These are phyloP conservation scores for Leptopilina clavipes DNA, from an alignment of 1,140 invertebrate genomes.

Conservation along the genomic window DNA sequence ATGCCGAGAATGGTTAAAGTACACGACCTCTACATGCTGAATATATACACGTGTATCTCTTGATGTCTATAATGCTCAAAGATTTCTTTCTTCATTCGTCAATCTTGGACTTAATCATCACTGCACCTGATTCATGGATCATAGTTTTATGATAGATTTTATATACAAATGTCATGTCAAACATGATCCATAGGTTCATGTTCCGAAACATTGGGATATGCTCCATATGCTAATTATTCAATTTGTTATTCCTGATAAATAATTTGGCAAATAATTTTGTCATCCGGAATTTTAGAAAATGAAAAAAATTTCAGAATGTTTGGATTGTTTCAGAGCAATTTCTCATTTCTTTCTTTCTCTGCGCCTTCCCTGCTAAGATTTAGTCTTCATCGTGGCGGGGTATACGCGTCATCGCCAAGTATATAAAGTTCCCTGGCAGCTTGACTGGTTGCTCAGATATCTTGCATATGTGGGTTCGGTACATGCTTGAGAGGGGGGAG, in stretches of 20 bases:
- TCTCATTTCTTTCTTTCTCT: slow-evolving; percentile 49
- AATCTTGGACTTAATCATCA: slow-evolving; percentile 30
- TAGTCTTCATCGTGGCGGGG: slow-evolving; percentile 59
- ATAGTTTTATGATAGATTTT: no score
- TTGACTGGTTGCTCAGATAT: slow-evolving; percentile 50
- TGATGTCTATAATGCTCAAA: no score
- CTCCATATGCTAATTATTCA: no score
- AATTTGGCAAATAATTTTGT: no score
- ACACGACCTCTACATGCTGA: slow-evolving; percentile 27
- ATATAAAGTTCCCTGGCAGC: slow-evolving; percentile 64
- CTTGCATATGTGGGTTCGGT: slow-evolving; percentile 48
- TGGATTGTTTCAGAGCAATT: slow-evolving; percentile 45
- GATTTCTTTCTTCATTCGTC: slow-evolving; percentile 21
- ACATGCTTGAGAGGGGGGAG: slow-evolving; percentile 12
- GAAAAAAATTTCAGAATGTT: no score
- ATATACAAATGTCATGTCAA: no score
- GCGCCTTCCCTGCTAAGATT: slow-evolving; percentile 49
- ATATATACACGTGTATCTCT: slow-evolving; percentile 37
- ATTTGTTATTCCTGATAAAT: no score
- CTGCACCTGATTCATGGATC: neutral
- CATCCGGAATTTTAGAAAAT: no score
- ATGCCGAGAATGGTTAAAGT: slow-evolving; percentile 43
- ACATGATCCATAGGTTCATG: no score
- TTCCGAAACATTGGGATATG: no score
- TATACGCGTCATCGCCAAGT: slow-evolving; percentile 72